Conservation (phyloP, 2,113 vertebrate genomes). For the Callochromis pleurospilus region DNA sequence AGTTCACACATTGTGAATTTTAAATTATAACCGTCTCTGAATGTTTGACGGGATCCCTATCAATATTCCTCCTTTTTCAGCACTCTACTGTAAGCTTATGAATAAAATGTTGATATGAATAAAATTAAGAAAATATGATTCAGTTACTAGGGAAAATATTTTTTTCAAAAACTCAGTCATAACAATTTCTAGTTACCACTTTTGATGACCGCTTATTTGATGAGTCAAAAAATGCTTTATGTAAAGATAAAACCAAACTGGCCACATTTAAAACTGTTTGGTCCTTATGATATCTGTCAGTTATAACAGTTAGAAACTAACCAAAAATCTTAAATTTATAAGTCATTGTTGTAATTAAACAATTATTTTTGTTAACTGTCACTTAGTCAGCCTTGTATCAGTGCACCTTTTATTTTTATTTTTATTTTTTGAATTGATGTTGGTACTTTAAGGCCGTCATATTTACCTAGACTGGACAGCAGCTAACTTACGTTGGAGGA, state of each 20-base stretch:
- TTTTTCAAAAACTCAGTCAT: not conserved
- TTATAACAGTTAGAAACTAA: not conserved
- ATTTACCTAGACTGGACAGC: conserved; percentile 14
- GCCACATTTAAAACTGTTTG: not conserved
- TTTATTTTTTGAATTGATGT: not conserved
- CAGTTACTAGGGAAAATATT: not conserved
- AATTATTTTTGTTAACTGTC: not conserved
- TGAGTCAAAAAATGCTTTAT: not conserved
- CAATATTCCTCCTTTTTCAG: not conserved
- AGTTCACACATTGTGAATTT: not conserved
- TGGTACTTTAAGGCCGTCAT: not conserved
- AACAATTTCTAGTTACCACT: not conserved
- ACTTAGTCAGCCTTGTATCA: not conserved
- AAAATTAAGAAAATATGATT: not conserved
- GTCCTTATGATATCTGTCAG: not conserved
- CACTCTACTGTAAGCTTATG: not conserved
- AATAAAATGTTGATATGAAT: not conserved
- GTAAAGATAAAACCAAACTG: not conserved
- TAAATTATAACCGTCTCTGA: not conserved
- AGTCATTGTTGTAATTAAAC: not conserved
- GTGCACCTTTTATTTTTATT: not conserved
- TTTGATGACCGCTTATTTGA: too few species aligned
- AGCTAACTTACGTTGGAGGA: not conserved
- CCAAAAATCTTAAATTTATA: not conserved
- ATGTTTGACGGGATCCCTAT: not conserved